Evolutionary conservation across 2,113 vertebrate species (phyloP).

Genomic region (Cyprinus carpio): DNA sequence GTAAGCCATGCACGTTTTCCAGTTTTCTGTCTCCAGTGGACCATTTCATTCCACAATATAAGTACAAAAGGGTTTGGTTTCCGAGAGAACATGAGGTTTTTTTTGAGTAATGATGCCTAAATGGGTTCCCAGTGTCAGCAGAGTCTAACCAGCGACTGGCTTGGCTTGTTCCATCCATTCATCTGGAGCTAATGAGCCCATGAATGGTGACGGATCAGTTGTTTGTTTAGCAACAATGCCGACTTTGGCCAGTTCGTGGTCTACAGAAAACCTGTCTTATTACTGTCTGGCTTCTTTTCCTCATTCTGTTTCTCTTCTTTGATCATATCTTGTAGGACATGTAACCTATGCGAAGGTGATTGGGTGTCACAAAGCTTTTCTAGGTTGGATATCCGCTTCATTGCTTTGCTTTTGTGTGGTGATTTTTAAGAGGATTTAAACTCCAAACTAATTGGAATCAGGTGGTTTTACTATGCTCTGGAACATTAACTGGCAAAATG

Average conservation of each 20-base stretch:
- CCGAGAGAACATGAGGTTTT: not conserved
- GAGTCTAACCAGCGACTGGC: not conserved
- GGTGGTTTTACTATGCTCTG: conserved; percentile 57
- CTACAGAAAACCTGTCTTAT: conserved; percentile 2
- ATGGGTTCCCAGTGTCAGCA: conserved; percentile 26
- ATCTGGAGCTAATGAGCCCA: conserved; percentile 15
- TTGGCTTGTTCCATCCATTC: conserved; percentile 28
- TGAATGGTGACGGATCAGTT: conserved; percentile 22
- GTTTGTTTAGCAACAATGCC: conserved; percentile 13
- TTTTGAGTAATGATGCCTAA: not conserved
- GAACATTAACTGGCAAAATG: conserved; percentile 52
- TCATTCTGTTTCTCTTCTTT: not conserved
- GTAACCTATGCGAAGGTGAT: not conserved
- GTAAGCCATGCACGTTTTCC: not conserved
- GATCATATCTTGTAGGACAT: not conserved
- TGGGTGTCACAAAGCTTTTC: not conserved
- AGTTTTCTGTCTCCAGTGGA: not conserved
- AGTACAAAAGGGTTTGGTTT: conserved; percentile 18
- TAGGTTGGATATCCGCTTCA: conserved; percentile 18
- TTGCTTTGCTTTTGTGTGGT: not conserved
- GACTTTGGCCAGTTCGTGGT: conserved; percentile 5
- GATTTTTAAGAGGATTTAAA: conserved; percentile 19
- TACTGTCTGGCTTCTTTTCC: not conserved
- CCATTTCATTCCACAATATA: conserved; percentile 11
- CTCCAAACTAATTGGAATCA: conserved; percentile 58